These are phyloP conservation scores for Alectoris magna DNA, from an alignment of 2,797 vertebrate species.

Conservation along the genomic window DNA sequence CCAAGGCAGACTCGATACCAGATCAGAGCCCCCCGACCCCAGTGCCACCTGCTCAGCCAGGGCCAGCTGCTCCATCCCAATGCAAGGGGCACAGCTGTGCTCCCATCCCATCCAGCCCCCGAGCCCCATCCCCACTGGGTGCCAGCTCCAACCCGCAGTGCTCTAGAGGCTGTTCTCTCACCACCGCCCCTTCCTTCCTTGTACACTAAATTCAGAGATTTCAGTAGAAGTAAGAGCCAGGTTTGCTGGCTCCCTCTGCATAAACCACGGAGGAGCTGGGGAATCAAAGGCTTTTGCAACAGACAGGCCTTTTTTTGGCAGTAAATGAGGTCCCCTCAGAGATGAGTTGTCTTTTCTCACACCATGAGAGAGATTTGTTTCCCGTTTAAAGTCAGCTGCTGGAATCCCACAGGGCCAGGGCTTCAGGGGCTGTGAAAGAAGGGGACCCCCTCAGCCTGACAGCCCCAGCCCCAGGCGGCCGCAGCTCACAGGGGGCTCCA, in stretches of 20 bases:
- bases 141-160: not conserved
- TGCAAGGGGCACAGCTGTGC: not conserved
- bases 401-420: not conserved
- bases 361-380: slow-evolving; percentile 57
- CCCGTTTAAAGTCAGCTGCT: slow-evolving; percentile 48
- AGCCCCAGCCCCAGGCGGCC: not conserved
- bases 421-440: not conserved
- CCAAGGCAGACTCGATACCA: accelerated
- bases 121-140: not conserved
- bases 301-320: slow-evolving; percentile 60
- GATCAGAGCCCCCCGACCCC: not conserved
- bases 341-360: slow-evolving; percentile 54
- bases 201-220: slow-evolving; percentile 70
- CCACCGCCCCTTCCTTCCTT: slow-evolving; percentile 60
- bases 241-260: slow-evolving; percentile 68
- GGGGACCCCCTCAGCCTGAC: not conserved
- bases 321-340: slow-evolving; percentile 50
- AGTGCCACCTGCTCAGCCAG: not conserved
- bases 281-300: slow-evolving; percentile 74
- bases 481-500: not conserved
- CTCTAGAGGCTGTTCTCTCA: slow-evolving; percentile 59
- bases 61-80: too few species aligned
- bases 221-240: slow-evolving; percentile 71
- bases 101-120: not conserved
- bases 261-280: slow-evolving; percentile 55